These are phyloP conservation scores for Grantiella picta DNA, from an alignment of 2,113 vertebrate genomes.

Conservation along the genomic window DNA sequence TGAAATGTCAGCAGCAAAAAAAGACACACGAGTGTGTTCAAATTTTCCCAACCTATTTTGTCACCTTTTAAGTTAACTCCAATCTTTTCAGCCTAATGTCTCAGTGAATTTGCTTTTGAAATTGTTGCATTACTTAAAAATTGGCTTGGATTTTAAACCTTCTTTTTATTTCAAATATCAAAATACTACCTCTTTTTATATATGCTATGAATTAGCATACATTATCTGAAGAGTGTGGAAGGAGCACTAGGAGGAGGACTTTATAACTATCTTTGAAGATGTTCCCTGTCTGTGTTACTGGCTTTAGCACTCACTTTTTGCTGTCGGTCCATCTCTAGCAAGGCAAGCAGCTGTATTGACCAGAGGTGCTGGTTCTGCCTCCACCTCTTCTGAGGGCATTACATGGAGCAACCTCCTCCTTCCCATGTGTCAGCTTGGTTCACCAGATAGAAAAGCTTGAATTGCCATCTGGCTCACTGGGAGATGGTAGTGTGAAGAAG, in stretches of 20 bases:
- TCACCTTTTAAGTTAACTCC: background rate
- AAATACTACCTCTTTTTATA: background rate
- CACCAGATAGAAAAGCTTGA: background rate
- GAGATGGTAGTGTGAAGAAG: background rate
- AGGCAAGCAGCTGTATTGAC: background rate
- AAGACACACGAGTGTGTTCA: accelerated
- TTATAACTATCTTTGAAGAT: background rate
- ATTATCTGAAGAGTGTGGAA: background rate
- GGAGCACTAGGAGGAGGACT: background rate
- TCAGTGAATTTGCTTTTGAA: background rate
- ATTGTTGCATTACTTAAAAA: background rate
- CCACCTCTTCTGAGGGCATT: background rate
- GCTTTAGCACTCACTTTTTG: background rate
- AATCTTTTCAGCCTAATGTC: background rate
- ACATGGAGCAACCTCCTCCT: background rate
- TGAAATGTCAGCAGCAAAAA: background rate
- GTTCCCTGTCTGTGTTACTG: background rate
- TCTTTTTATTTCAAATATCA: background rate
- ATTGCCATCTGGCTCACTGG: background rate
- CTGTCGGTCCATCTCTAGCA: background rate
- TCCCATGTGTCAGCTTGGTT: background rate
- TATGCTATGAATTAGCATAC: background rate
- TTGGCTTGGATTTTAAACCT: background rate
- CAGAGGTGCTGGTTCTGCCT: background rate
- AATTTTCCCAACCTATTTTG: background rate